Evolutionary conservation across 2,113 vertebrate species (phyloP).

Genomic region (Syngnathus scovelli): DNA sequence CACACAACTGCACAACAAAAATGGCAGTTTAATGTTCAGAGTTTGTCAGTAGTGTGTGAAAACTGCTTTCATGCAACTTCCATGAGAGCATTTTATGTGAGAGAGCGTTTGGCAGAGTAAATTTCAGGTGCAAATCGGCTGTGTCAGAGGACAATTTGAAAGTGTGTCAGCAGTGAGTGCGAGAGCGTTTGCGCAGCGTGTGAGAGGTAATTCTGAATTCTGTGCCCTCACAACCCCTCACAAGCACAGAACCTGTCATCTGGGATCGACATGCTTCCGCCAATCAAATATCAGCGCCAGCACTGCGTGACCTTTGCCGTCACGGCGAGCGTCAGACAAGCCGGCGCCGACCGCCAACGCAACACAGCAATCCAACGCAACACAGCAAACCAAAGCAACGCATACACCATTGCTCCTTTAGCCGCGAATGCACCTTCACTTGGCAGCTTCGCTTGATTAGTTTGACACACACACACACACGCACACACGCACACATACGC

Average conservation of each 20-base stretch:
- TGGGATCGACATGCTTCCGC: slow-evolving; percentile 4
- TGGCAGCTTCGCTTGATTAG: neutral
- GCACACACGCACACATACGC: neutral
- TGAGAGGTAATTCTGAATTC: neutral
- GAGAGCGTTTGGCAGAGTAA: too few species aligned
- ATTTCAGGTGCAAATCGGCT: too few species aligned
- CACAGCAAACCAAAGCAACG: neutral
- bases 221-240: neutral
- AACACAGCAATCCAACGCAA: neutral
- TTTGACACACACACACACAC: neutral
- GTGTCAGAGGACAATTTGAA: too few species aligned
- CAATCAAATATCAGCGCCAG: slow-evolving; percentile 9
- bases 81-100: too few species aligned
- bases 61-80: too few species aligned
- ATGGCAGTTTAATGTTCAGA: too few species aligned
- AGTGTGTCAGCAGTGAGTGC: too few species aligned
- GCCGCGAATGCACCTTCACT: neutral
- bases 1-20: too few species aligned
- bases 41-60: too few species aligned
- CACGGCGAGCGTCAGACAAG: neutral
- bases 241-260: neutral
- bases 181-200: neutral
- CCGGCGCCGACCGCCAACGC: neutral
- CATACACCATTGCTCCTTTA: neutral
- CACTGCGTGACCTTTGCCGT: slow-evolving; percentile 14